phyloP scores from a whole-genome alignment of 2,797 vertebrate species.

The Miopithecus talapoin region DNA sequence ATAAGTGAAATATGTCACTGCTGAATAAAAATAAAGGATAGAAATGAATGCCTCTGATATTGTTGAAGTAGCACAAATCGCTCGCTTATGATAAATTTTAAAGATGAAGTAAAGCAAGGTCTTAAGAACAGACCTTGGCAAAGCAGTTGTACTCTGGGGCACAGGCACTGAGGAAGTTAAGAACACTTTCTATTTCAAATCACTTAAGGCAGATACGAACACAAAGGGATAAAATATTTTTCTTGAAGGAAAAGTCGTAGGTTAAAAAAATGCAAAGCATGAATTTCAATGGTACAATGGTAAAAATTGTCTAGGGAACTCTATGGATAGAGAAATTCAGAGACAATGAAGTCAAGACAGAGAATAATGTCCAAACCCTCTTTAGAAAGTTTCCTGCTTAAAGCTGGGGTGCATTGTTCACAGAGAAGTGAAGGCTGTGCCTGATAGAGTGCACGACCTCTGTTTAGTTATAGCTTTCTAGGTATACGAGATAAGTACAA shows the following conservation, averaged over 20 bases:
- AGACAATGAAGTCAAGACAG: not conserved
- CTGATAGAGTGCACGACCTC: fast-evolving
- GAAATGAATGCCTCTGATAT: not conserved
- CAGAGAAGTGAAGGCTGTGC: not conserved
- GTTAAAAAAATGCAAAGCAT: not conserved
- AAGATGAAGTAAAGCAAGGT: not conserved
- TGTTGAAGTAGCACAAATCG: not conserved
- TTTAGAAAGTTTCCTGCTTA: not conserved
- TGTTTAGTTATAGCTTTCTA: not conserved
- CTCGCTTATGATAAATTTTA: not conserved
- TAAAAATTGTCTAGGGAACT: not conserved
- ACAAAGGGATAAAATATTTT: not conserved
- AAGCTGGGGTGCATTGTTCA: not conserved
- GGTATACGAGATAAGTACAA: not conserved
- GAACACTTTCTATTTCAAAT: not conserved
- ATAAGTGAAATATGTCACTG: not conserved
- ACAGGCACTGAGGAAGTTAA: not conserved
- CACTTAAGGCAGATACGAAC: not conserved
- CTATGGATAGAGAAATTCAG: not conserved
- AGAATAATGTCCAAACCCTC: not conserved
- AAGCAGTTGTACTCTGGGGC: not conserved
- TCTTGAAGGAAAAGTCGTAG: not conserved
- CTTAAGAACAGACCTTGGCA: not conserved
- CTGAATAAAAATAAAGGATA: not conserved
- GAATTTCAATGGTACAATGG: not conserved